These are phyloP conservation scores for Leptoclinus maculatus DNA, from an alignment of 2,797 vertebrate species.

Conservation along the genomic window DNA sequence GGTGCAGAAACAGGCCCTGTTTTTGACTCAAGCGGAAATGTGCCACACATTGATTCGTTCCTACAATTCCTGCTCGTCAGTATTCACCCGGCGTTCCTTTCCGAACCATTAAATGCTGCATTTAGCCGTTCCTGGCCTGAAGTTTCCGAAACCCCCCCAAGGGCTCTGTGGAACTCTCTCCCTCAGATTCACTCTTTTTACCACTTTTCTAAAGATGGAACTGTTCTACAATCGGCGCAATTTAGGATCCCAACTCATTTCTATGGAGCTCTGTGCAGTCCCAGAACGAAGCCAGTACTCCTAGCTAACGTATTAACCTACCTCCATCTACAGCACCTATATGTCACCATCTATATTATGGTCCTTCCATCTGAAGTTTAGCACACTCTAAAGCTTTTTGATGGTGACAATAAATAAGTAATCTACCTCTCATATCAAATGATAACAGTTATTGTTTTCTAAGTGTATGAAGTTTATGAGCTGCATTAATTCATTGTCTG, in stretches of 20 bases:
- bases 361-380: neutral
- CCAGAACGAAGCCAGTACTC: neutral
- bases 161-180: slow-evolving; percentile 45
- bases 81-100: slow-evolving; percentile 65
- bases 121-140: slow-evolving; percentile 53
- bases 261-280: slow-evolving; percentile 9
- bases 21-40: slow-evolving; percentile 49
- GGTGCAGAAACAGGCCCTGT: slow-evolving; percentile 11
- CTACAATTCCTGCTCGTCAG: slow-evolving; percentile 55
- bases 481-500: too few species aligned
- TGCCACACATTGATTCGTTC: slow-evolving; percentile 59
- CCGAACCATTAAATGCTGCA: slow-evolving; percentile 75
- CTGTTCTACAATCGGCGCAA: slow-evolving; percentile 2
- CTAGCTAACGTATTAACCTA: neutral
- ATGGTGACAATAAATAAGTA: neutral
- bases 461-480: too few species aligned
- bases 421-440: neutral
- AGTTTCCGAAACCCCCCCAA: slow-evolving; percentile 60
- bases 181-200: slow-evolving; percentile 39
- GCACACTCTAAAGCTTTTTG: neutral
- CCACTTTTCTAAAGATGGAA: slow-evolving; percentile 46
- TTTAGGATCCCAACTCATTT: slow-evolving; percentile 24
- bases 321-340: neutral
- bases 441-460: neutral
- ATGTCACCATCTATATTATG: neutral